These are phyloP conservation scores for Calvadosia cruxmelitensis DNA, from an alignment of 30 jellyfish, hydroid and myxozoan species.

Conservation along the genomic window DNA sequence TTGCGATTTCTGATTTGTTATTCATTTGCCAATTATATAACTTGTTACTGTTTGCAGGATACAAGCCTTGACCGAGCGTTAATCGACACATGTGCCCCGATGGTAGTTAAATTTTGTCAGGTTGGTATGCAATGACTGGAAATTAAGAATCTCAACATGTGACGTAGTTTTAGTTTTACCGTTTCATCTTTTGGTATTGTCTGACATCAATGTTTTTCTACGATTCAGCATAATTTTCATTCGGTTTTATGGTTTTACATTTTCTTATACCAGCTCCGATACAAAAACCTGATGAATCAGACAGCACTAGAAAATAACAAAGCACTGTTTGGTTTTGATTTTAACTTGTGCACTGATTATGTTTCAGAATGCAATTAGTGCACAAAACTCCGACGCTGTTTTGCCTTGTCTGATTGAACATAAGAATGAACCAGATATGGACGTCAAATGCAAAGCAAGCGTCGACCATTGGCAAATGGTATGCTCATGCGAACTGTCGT, in stretches of 20 bases:
- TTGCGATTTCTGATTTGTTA: neutral
- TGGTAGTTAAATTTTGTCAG: slow-evolving; percentile 85
- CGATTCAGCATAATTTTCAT: too few relatives aligned
- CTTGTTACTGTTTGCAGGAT: slow-evolving; percentile 34
- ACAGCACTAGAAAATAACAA: neutral
- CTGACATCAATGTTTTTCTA: too few relatives aligned
- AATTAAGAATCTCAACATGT: neutral
- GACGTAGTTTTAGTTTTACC: neutral
- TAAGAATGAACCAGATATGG: slow-evolving; percentile 72
- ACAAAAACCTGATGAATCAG: too few relatives aligned
- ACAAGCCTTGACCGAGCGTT: slow-evolving; percentile 71
- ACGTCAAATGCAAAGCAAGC: slow-evolving; percentile 55
- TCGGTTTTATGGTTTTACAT: too few relatives aligned
- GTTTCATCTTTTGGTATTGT: too few relatives aligned
- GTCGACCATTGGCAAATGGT: slow-evolving; percentile 97
- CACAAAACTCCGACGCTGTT: slow-evolving; percentile 60
- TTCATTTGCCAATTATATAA: neutral
- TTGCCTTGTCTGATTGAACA: slow-evolving; percentile 69
- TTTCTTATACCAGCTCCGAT: too few relatives aligned
- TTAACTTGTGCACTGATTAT: neutral
- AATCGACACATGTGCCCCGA: slow-evolving; percentile 79
- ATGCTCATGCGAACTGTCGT: too few relatives aligned
- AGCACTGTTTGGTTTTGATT: neutral
- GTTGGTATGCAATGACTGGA: slow-evolving; percentile 14
- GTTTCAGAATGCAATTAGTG: slow-evolving; percentile 58